Conservation (phyloP, 1,140 invertebrate species). For the Eupeodes corollae region DNA sequence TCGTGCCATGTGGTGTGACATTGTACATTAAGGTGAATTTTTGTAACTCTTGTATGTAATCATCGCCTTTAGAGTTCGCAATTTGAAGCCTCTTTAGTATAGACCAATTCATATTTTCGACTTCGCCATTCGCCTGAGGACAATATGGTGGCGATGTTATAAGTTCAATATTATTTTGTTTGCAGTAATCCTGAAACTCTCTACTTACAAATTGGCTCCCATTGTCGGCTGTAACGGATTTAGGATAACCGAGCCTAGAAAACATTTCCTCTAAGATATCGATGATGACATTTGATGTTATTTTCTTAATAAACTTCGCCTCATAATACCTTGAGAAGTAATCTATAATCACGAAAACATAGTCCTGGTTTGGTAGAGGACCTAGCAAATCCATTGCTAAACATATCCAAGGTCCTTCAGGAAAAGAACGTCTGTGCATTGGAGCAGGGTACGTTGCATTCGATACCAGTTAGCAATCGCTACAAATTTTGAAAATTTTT, state of each 20-base stretch:
- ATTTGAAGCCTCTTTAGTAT: constrained; percentile 11
- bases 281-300: constrained; percentile 13
- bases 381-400: constrained; percentile 28
- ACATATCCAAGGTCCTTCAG: constrained; percentile 25
- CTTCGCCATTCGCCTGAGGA: constrained; percentile 24
- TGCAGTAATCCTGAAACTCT: constrained; percentile 11
- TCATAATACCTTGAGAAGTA: constrained; percentile 18
- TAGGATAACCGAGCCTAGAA: constrained; percentile 17
- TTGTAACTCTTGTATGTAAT: constrained; percentile 10
- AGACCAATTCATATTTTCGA: constrained; percentile 14
- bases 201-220: constrained; percentile 5
- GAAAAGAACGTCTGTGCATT: constrained; percentile 23
- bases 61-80: not conserved
- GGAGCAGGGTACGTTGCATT: constrained; percentile 11
- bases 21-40: constrained; percentile 11
- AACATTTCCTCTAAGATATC: constrained; percentile 13
- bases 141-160: constrained; percentile 14
- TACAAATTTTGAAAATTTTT: constrained; percentile 31
- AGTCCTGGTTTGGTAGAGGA: constrained; percentile 21
- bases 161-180: not conserved
- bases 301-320: constrained; percentile 8
- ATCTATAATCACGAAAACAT: constrained; percentile 19
- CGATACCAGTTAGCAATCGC: constrained; percentile 25
- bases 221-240: constrained; percentile 1
- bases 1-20: constrained; percentile 15